Conservation (phyloP, 2,797 vertebrate species). For the Cuniculus paca region DNA sequence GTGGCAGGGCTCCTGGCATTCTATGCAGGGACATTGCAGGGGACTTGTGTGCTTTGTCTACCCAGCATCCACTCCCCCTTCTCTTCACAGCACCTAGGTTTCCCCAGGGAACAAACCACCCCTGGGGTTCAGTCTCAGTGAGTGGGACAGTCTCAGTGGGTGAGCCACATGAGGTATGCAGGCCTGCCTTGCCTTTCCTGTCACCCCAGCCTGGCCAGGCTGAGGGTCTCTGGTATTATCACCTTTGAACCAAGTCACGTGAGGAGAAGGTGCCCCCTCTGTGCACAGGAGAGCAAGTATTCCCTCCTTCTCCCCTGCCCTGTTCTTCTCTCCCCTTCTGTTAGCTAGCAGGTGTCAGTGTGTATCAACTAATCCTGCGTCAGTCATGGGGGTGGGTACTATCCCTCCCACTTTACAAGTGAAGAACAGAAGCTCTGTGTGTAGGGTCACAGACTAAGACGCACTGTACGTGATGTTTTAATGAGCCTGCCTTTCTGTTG, state of each 20-base stretch:
- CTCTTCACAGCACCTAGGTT: not conserved
- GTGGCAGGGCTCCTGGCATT: not conserved
- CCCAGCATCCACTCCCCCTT: too few species aligned
- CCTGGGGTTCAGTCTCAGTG: not conserved
- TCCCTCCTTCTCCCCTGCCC: too few species aligned
- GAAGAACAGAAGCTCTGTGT: not conserved
- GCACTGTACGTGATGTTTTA: not conserved
- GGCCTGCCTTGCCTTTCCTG: not conserved
- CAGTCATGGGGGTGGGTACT: not conserved
- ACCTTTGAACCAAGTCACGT: not conserved
- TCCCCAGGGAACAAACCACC: not conserved
- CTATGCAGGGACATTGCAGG: not conserved
- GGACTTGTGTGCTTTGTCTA: too few species aligned
- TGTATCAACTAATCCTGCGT: not conserved
- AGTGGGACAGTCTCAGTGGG: not conserved
- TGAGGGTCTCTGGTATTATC: not conserved
- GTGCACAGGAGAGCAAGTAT: not conserved
- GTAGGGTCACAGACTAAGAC: not conserved
- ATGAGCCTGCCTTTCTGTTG: not conserved
- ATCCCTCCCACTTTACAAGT: not conserved
- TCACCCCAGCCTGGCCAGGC: not conserved
- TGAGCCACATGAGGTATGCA: not conserved
- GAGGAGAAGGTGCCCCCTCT: not conserved
- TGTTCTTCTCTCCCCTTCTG: not conserved
- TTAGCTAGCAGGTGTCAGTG: not conserved